A percentile compares a stretch with the other conserved stretches of the same genome.
These are phyloP conservation scores for Urocolius indicus DNA, from an alignment of 2,113 vertebrate species.

Conservation along the genomic window DNA sequence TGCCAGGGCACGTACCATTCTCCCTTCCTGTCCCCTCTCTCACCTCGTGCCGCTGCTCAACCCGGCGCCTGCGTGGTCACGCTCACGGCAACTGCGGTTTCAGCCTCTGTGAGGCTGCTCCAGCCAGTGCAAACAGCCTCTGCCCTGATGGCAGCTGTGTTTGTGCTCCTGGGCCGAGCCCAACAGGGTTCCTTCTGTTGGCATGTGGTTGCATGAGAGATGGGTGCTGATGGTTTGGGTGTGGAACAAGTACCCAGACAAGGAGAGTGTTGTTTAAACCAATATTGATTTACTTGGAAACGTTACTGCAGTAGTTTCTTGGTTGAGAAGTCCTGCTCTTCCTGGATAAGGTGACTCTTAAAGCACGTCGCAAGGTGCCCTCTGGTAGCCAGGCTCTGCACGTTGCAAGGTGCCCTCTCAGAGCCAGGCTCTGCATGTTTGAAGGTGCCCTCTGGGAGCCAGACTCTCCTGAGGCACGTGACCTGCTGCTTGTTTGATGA, in stretches of 20 bases:
- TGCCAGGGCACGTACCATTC: not conserved
- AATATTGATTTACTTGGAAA: not conserved
- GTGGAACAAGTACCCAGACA: not conserved
- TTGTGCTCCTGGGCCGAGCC: not conserved
- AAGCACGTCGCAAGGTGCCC: not conserved
- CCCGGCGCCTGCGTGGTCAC: too few species aligned
- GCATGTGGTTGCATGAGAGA: accelerated
- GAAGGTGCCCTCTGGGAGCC: slow-evolving; percentile 1
- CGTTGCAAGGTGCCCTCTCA: not conserved
- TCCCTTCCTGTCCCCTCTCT: not conserved
- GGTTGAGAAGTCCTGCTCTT: not conserved
- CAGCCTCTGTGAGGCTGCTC: not conserved
- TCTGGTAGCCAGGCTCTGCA: not conserved
- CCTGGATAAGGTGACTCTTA: not conserved
- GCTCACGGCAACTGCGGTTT: not conserved
- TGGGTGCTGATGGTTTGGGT: not conserved
- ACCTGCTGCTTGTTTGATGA: not conserved
- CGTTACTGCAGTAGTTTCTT: not conserved
- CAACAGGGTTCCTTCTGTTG: not conserved
- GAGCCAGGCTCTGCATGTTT: not conserved
- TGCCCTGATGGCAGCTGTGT: not conserved
- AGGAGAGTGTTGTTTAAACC: not conserved
- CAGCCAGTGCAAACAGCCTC: not conserved
- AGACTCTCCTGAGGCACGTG: not conserved
- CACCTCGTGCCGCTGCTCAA: too few species aligned